Evolutionary conservation across 2,113 vertebrate species (phyloP), one percentile per base, ranked within the genome.

Genomic region (Todiramphus saurophagus): DNA sequence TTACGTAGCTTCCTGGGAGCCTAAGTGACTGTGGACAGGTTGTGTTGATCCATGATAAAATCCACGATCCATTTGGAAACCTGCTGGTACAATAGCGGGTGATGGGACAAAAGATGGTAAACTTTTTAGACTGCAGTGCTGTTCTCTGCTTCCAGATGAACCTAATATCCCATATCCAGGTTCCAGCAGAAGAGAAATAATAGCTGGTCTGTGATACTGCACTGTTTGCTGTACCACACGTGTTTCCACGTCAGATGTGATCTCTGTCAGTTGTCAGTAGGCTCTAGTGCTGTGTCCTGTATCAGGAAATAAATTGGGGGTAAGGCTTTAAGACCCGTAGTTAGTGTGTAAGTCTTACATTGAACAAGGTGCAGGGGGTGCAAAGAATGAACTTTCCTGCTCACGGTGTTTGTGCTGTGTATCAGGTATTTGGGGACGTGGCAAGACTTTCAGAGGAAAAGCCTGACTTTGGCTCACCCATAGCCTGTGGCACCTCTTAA

Each of bases 401-500:
- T 88, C 15, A 3, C 0, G 1, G 18, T 72, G 31, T 44, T 14
- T 85, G 10, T 74, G 11, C 35, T 75, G 53, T 37, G n/a, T 35
- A 16, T 48, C 0, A 1, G 21, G 19, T 59, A 10, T 88, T 68
- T 62, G 76, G 12, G 58, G 37, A 66, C 23, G 48, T 37, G 44
- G 7, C 27, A 70, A 5, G 28, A 35, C 25, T 74, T 24, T 39
- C 8, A 51, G 51, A 44, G 53, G 67, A 50, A 86, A 90, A 83
- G 70, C 35, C 58, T 76, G 63, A 35, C 67, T 90, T 90, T 69
- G 72, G 25, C 83, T 91, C 80, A 41, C 72, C 24, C 23, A 0
- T 86, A 92, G 85, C 85, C 85, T 77, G 85, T 86, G 92, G 94
- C 75, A 31, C 43, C 31, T 86, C 68, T 63, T 88, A 88, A 83